Evolutionary conservation across 1,140 invertebrate genomes (phyloP), one percentile per base, ranked within the genome.

Genomic region (Vanessa atalanta): DNA sequence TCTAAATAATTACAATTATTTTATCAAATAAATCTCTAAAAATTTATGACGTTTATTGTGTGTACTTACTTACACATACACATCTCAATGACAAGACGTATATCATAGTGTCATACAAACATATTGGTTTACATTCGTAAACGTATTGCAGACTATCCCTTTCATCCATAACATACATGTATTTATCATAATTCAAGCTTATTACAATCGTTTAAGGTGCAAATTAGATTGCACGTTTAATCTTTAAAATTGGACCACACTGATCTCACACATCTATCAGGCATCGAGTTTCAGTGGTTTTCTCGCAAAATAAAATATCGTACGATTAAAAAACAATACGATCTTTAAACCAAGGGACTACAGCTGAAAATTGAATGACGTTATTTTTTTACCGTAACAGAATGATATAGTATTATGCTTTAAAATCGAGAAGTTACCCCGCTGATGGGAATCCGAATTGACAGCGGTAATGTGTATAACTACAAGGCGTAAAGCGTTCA

Each of bases 211-310:
- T 7, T 16, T 53, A 53, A 53, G n/a, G 15, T 53, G 0, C 51
- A 53, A 53, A n/a, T 53, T 16, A 5, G n/a, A 53, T 16, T 53
- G n/a, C 4, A n/a, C 8, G 2, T 50, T 13, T 14, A 14, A 60
- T 60, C 14, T 13, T 13, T 13, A 60, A 73, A 70, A 75, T 70
- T 66, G 64, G 73, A 70, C 73, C 73, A 70, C 73, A 75, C 67
- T 65, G 65, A 70, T 82, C 75, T 70, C 75, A 77, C 70, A 72
- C 72, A 50, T 73, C 76, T 74, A 65, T 55, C 50, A 73, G 65
- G 87, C 81, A 80, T 89, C 80, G 73, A 79, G 74, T 89, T 89
- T 88, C 87, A 88, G 87, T 64, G 87, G 87, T 89, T 86, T 79
- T 60, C 66, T 65, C 60, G 70, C 75, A 79, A 85, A 81, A 79